Evolutionary conservation across 2,113 vertebrate species (phyloP).

Genomic region (Eurystomus gularis): DNA sequence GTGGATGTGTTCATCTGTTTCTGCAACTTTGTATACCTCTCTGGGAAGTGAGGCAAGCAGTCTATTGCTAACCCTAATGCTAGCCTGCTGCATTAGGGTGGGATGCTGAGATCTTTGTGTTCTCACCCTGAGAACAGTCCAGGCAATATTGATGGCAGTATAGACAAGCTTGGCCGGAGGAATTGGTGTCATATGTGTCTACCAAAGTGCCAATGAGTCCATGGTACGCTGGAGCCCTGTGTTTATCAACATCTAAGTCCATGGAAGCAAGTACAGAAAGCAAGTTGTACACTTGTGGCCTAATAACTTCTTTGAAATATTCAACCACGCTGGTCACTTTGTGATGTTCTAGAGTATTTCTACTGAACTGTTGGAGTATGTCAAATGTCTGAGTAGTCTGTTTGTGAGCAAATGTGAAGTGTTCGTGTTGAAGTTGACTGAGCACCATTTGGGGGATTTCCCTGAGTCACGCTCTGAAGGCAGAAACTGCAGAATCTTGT

Average conservation of each 20-base stretch:
- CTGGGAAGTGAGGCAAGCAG: background rate
- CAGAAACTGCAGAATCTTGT: background rate
- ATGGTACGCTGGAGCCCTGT: background rate
- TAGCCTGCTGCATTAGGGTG: background rate
- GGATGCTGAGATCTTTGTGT: background rate
- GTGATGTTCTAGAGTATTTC: background rate
- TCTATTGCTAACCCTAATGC: background rate
- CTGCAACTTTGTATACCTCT: background rate
- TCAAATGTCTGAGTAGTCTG: background rate
- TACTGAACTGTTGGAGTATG: background rate
- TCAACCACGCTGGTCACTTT: background rate
- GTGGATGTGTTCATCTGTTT: background rate
- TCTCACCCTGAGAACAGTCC: background rate
- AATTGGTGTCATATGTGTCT: background rate
- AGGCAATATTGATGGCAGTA: background rate
- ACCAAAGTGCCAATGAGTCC: background rate
- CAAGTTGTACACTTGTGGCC: background rate
- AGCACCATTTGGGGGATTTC: background rate
- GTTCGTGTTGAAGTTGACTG: background rate
- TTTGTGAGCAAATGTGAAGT: background rate
- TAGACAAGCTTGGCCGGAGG: background rate
- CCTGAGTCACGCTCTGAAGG: background rate
- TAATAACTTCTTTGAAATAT: background rate
- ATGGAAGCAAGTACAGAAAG: background rate
- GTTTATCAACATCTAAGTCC: background rate